A percentile compares a stretch with the other conserved stretches of the same genome.
Evolutionary conservation across 2,113 vertebrate genomes (phyloP).

Genomic region (Campylomormyrus numenius): DNA sequence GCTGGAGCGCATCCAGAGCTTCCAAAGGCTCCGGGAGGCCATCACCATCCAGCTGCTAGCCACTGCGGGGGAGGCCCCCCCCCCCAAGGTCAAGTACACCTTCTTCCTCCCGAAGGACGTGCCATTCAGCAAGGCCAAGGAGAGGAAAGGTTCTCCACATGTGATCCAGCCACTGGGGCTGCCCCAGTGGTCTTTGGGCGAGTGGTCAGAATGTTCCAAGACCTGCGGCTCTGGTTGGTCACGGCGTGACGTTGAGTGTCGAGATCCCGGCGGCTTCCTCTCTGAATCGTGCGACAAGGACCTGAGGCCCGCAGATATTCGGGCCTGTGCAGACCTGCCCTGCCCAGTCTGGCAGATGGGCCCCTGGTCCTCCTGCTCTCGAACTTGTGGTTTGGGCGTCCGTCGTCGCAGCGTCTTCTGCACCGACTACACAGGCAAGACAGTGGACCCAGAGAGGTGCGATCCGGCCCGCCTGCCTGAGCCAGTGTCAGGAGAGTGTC

Average conservation of each 20-base stretch:
- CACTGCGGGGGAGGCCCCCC: conserved; percentile 65
- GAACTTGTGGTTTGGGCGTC: conserved; percentile 64
- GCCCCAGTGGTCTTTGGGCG: conserved; percentile 76
- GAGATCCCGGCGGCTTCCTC: conserved; percentile 62
- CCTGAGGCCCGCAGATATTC: conserved; percentile 75
- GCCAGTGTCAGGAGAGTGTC: conserved; percentile 47
- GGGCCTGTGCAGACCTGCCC: conserved; percentile 71
- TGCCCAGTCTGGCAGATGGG: conserved; percentile 79
- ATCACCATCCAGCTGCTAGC: conserved; percentile 80
- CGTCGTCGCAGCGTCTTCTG: conserved; percentile 64
- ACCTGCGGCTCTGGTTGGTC: conserved; percentile 88
- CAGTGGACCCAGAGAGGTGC: conserved; percentile 61
- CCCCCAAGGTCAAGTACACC: conserved; percentile 79
- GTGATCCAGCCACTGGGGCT: conserved; percentile 66
- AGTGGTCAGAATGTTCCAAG: conserved; percentile 88
- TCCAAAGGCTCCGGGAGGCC: conserved; percentile 71
- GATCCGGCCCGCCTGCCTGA: conserved; percentile 53
- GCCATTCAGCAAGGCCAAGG: conserved; percentile 65
- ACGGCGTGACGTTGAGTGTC: conserved; percentile 78
- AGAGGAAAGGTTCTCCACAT: conserved; percentile 64
- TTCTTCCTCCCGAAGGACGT: conserved; percentile 83
- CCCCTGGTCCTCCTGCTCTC: conserved; percentile 74
- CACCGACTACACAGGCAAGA: conserved; percentile 64
- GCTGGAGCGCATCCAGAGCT: conserved; percentile 89
- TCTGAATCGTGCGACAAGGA: conserved; percentile 68